Evolutionary conservation across 2,888 invertebrate genomes (phyloP), one percentile per base, ranked within the genome.

Genomic region (Corythucha ciliata): DNA sequence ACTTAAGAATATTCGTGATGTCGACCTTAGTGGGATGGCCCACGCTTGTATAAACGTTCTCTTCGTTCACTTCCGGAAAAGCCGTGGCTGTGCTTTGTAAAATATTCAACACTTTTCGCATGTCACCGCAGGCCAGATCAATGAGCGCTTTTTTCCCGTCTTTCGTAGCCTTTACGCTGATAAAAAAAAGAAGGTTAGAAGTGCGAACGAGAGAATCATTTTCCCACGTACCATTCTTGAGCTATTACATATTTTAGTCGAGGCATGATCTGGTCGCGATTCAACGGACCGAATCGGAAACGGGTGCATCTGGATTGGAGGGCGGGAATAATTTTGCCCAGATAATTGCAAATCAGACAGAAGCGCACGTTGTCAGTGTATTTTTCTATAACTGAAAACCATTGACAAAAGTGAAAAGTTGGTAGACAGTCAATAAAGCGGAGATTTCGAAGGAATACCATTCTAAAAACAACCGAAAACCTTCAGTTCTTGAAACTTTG

Each of bases 311-410:
- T 78, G 12, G 97, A 98, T 71, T 99, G 98, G 48, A 99, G 74
- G 4, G 98, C 97, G 14, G 98, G 98, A 63, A 96, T 98, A 56
- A 99, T 96, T 74, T 97, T 97, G 62, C 92, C 89, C 61, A 98
- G 72, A 70, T 98, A 98, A 71, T 98, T 98, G 71, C 97, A 96
- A 64, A 99, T 98, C 54, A 98, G 84, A 68, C 98, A 99, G 70
- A 99, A 99, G 7, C 98, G 75, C 3, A 94, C 91, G 69, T 97
- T 98, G 60, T 96, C 94, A 10, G 98, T 97, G 68, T 92, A 99
- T 69, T 98, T 98, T 70, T 99, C 98, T 65, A 98, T 96, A 62
- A 98, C 92, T 91, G 74, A 61, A 75, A 71, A 53, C n/a, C n/a
- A n/a, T n/a, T n/a, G n/a, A n/a, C n/a, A n/a, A n/a, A n/a, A n/a